Evolutionary conservation across 2,888 invertebrate species (phyloP).

Genomic region (Dorcus hopei): DNA sequence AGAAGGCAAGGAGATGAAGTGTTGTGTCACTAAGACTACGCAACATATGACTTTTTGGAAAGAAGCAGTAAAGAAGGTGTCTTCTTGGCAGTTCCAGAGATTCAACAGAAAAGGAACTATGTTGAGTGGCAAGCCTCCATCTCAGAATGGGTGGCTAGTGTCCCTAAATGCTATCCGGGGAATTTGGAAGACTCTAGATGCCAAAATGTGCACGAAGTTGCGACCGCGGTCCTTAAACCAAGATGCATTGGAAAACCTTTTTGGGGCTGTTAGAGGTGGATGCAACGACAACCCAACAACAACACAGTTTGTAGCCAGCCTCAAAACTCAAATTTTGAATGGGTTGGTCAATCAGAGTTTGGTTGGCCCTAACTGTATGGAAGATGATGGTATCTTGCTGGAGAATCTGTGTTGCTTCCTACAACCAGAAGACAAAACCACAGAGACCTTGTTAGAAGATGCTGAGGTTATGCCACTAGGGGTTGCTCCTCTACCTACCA

Average conservation of each 20-base stretch:
- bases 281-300: constrained; percentile 23
- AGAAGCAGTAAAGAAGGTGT: constrained; percentile 18
- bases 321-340: constrained; percentile 23
- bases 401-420: not conserved
- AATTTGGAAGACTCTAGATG: not conserved
- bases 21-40: constrained; percentile 17
- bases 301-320: constrained; percentile 19
- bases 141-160: too few relatives aligned
- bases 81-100: not conserved
- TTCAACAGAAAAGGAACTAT: too few relatives aligned
- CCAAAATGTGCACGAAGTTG: not conserved
- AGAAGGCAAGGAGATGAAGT: constrained; percentile 15
- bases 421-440: too few relatives aligned
- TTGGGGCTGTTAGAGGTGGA: constrained; percentile 18
- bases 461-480: too few relatives aligned
- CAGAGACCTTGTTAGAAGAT: too few relatives aligned
- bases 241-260: constrained; percentile 24
- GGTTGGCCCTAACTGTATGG: constrained; percentile 14
- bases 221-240: constrained; percentile 22
- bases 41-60: constrained; percentile 15
- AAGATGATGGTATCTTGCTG: constrained; percentile 10
- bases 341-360: constrained; percentile 4
- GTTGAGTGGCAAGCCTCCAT: too few relatives aligned
- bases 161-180: constrained; percentile 1
- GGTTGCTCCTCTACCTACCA: too few relatives aligned